phyloP scores from a whole-genome alignment of 2,888 invertebrate species.

The Ptilodon capucinus region DNA sequence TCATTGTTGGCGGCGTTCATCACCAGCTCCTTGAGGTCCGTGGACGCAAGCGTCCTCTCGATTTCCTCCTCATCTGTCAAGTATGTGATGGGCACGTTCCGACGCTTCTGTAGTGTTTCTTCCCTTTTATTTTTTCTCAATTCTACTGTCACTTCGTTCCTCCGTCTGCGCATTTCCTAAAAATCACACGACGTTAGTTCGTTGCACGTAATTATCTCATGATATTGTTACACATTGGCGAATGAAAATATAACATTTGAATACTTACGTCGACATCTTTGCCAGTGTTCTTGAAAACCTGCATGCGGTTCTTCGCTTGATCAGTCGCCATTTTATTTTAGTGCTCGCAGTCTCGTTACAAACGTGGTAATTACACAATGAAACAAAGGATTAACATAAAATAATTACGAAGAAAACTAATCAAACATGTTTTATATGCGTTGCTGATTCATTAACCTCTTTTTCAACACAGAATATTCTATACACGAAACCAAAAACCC shows the following conservation, averaged over 20 bases:
- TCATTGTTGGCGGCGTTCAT: slow-evolving; percentile 91
- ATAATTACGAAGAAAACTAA: slow-evolving; percentile 61
- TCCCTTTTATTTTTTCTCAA: slow-evolving; percentile 99
- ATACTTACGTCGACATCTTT: slow-evolving; percentile 98
- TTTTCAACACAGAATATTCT: slow-evolving; percentile 61
- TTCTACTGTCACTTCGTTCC: slow-evolving; percentile 98
- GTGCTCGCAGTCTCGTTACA: slow-evolving; percentile 60
- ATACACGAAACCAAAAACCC: slow-evolving; percentile 55
- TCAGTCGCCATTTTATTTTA: slow-evolving; percentile 89
- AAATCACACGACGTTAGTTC: slow-evolving; percentile 30
- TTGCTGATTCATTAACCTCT: slow-evolving; percentile 72
- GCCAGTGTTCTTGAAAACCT: slow-evolving; percentile 99
- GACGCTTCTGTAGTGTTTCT: slow-evolving; percentile 96
- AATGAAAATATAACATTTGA: slow-evolving; percentile 10
- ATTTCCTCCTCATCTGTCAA: slow-evolving; percentile 91
- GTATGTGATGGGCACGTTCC: slow-evolving; percentile 96
- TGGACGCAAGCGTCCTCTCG: slow-evolving; percentile 86
- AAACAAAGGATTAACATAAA: slow-evolving; percentile 74
- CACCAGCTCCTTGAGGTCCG: slow-evolving; percentile 92
- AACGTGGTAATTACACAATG: slow-evolving; percentile 68
- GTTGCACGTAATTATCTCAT: slow-evolving; percentile 7
- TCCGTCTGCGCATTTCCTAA: slow-evolving; percentile 97
- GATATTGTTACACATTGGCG: slow-evolving; percentile 8
- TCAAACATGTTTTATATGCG: slow-evolving; percentile 68
- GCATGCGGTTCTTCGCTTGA: slow-evolving; percentile 92